phyloP scores from a whole-genome alignment of 2,113 vertebrate genomes.

The Plecotus auritus region DNA sequence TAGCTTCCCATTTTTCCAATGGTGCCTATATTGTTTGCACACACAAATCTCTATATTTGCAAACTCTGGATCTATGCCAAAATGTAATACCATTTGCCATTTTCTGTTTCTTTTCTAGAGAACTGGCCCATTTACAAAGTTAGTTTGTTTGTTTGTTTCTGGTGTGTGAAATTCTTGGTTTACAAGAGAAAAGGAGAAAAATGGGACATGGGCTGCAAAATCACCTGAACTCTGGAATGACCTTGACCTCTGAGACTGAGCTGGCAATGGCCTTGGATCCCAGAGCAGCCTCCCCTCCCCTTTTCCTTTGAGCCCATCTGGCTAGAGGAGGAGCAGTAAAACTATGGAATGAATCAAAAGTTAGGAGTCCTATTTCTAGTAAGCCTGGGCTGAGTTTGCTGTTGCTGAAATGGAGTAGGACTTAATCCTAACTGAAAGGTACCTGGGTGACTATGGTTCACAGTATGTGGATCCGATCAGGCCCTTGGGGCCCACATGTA shows the following conservation, averaged over 20 bases:
- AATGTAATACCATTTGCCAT: neutral
- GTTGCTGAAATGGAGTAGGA: neutral
- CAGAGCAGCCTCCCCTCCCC: neutral
- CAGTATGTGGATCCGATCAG: accelerated
- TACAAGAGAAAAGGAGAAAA: neutral
- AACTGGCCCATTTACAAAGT: neutral
- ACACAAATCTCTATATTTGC: constrained; percentile 27
- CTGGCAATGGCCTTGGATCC: neutral
- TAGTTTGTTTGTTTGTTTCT: neutral
- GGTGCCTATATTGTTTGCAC: neutral
- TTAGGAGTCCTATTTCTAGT: neutral
- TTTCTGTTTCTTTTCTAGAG: neutral
- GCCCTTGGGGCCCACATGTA: neutral
- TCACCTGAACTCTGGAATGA: neutral
- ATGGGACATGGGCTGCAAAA: neutral
- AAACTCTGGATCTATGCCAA: neutral
- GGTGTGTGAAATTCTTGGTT: neutral
- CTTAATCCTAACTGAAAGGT: neutral
- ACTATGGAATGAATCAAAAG: accelerated
- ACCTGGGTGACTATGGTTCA: neutral
- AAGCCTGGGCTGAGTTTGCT: neutral
- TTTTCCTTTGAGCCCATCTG: neutral
- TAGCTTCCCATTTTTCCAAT: neutral
- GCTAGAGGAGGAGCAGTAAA: neutral
- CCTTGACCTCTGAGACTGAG: neutral